Evolutionary conservation across 2,888 invertebrate genomes (phyloP), one percentile per base, ranked within the genome.

Genomic region (Mamestra brassicae): DNA sequence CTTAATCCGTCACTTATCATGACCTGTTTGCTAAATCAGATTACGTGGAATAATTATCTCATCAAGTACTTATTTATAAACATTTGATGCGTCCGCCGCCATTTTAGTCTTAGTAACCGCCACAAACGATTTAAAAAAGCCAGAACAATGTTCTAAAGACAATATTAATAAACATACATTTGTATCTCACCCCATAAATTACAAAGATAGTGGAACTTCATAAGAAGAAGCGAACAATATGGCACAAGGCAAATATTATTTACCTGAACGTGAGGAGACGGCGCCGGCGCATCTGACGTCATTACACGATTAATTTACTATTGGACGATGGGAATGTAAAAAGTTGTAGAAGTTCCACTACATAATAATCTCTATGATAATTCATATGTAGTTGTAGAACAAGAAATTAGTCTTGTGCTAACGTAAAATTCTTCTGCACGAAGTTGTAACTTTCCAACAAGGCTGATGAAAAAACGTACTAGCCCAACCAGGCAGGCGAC

Each of bases 231-330:
- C 85, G 82, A 85, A 85, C 76, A 81, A 81, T 81, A 82, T 85
- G 77, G 85, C 58, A 73, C 85, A 71, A 85, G 73, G 83, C 85
- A 82, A 82, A 85, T 82, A 75, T 83, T 83, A 83, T 85, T 75
- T 83, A 75, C 79, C 79, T 83, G 79, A 71, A 71, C 62, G 77
- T 69, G 74, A 78, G 68, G 67, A 74, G 74, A 66, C 78, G 83
- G 78, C 85, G 85, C 83, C 79, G 69, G 70, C 83, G 86, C 86
- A 69, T n/a, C 42, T 83, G 74, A 74, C 79, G 83, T 83, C 74
- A 74, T 71, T 50, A 36, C 55, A 65, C 66, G 71, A 82, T 64
- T 73, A 62, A 60, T 73, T 69, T 77, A 57, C 70, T 62, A 71
- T 84, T 65, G 50, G 57, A 54, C 36, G 47, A 36, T 63, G 34